These are phyloP conservation scores for Brachionus rubens DNA, from an alignment of 1,140 invertebrate species.

Conservation along the genomic window DNA sequence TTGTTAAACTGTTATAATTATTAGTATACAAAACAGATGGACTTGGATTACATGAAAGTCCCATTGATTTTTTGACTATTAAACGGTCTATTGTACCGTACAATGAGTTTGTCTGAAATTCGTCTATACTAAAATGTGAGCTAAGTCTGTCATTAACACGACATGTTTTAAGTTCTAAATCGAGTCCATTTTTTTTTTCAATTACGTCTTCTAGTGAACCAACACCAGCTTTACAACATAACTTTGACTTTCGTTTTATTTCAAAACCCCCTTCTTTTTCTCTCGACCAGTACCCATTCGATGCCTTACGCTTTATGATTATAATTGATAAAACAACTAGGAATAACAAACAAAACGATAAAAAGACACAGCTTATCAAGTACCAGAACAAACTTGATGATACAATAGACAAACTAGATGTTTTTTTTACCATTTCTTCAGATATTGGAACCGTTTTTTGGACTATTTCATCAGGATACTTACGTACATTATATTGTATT, in stretches of 20 bases:
- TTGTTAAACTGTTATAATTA: constrained; percentile 43
- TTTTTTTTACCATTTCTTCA: not conserved
- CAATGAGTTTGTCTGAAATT: constrained; percentile 6
- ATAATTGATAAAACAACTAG: not conserved
- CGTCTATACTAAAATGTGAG: not conserved
- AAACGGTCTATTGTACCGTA: constrained; percentile 44
- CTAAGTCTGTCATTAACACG: not conserved
- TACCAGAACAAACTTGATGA: constrained; percentile 1
- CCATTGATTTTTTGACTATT: constrained; percentile 21
- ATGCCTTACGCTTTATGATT: not conserved
- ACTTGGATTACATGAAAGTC: not conserved
- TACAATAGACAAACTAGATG: not conserved
- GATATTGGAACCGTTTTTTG: not conserved
- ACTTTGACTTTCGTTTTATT: constrained; percentile 18
- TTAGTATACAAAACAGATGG: constrained; percentile 41
- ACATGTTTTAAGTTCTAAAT: constrained; percentile 36
- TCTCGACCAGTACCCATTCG: constrained; percentile 39
- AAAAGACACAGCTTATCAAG: not conserved
- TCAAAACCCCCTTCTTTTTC: constrained; percentile 13
- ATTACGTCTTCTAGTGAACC: constrained; percentile 27
- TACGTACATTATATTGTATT: constrained; percentile 39
- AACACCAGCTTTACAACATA: constrained; percentile 7
- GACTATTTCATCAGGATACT: constrained; percentile 40
- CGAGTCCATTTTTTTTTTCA: not conserved
- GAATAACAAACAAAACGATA: constrained; percentile 6